Base-by-base conservation (phyloP, 1,140 invertebrate genomes). In the Telenomus remus region DNA sequence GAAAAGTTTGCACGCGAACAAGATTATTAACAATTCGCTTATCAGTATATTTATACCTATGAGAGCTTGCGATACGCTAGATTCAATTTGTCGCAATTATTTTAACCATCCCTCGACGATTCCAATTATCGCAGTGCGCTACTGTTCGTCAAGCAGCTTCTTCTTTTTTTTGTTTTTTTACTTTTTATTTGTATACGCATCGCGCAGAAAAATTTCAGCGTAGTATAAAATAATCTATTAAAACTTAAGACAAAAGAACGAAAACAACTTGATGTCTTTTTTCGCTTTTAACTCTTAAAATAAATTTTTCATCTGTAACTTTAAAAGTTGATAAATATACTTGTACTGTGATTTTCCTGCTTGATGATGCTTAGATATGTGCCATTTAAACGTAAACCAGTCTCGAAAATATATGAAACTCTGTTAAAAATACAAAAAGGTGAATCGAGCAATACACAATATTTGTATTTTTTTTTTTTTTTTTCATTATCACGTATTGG, bases 11-110 rank as follows among this genome's bases (percentile, higher is more conserved):
- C 39, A 51, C 14, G 57, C 37, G 66, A 61, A 56, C 57, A 56
- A 70, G 66, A 70, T 56, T 70, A 70, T 70, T 61, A 70, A 61
- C 66, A 61, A 56, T 61, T 70, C 51, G 46, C 51, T 61, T 70
- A 61, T 44, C 12, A 56, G 37, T 55, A 70, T 54, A 33, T 19
- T 43, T 61, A 48, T 19, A 35, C 47, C 14, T 4, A 53, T 37
- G n/a, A 7, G 7, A 12, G 43, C 34, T n/a, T 50, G 42, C 47
- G 53, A 16, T 51, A 43, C 37, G 14, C 27, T 47, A 46, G 9
- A 42, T 46, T 63, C 49, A 39, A 43, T 63, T 53, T 27, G 35
- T 51, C 50, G 50, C 42, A 19, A 15, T 57, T 14, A 51, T 15
- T 59, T 53, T 37, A 59, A 39, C 42, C 42, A 55, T 46, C 11